Conservation (phyloP, 2,888 invertebrate species). For the Meliscaeva auricollis region DNA sequence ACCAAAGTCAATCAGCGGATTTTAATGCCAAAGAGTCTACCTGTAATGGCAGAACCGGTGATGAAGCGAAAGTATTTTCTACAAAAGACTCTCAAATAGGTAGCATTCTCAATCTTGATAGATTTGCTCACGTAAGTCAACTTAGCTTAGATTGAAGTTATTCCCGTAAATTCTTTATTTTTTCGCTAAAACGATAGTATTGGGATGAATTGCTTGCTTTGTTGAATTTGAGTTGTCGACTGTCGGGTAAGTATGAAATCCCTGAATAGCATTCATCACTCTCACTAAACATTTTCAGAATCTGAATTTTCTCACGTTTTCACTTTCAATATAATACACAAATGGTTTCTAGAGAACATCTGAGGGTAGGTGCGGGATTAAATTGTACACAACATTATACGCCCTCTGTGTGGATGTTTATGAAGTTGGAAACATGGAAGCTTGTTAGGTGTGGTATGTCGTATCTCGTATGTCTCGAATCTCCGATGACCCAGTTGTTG, state of each 20-base stretch:
- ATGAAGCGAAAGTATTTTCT: conserved; percentile 64
- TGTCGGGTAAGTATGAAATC: conserved; percentile 33
- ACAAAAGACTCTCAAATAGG: conserved; percentile 3
- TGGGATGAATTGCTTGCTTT: conserved; percentile 29
- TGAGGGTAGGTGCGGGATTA: conserved; percentile 19
- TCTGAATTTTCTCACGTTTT: conserved; percentile 72
- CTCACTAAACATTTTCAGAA: conserved; percentile 36
- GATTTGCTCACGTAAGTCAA: conserved; percentile 29
- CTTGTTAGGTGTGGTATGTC: conserved; percentile 67
- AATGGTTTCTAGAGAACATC: neutral
- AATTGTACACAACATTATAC: conserved; percentile 16
- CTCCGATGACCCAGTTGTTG: conserved; percentile 59
- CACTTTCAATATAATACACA: conserved; percentile 41
- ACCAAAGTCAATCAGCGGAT: conserved; percentile 43
- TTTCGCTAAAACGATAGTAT: conserved; percentile 9
- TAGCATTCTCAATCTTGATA: conserved; percentile 3
- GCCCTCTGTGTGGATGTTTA: conserved; percentile 35
- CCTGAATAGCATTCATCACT: conserved; percentile 42
- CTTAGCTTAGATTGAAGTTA: neutral
- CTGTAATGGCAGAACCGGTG: conserved; percentile 43
- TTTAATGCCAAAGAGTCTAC: conserved; percentile 51
- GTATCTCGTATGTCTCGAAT: conserved; percentile 50
- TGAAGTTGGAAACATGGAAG: conserved; percentile 35
- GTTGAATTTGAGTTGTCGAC: neutral
- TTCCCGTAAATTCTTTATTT: conserved; percentile 10